phyloP scores from a whole-genome alignment of 2,888 invertebrate genomes.

The Acleris cristana region DNA sequence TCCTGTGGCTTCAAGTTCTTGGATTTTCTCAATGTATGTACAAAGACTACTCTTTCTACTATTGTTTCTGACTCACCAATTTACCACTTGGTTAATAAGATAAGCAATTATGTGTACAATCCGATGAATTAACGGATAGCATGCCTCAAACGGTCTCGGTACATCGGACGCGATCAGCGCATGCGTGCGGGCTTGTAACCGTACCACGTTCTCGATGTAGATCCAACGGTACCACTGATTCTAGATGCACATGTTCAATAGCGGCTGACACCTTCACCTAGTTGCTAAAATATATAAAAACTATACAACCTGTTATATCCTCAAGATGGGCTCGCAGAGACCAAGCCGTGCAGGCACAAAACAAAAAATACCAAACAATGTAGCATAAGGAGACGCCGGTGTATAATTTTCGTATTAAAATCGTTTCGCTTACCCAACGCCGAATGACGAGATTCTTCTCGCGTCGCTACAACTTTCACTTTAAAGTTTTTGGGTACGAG shows the following conservation, averaged over 20 bases:
- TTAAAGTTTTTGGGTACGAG: conserved; percentile 69
- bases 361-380: conserved; percentile 14
- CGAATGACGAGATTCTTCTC: conserved; percentile 72
- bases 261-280: conserved; percentile 51
- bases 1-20: too few relatives aligned
- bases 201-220: conserved; percentile 67
- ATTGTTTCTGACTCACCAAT: background rate
- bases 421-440: conserved; percentile 71
- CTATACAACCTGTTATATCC: background rate
- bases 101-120: conserved; percentile 18
- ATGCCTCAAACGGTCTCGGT: conserved; percentile 52
- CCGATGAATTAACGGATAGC: conserved; percentile 29
- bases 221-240: conserved; percentile 69
- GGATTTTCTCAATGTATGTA: too few relatives aligned
- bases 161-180: conserved; percentile 41
- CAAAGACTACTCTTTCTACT: too few relatives aligned
- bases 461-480: conserved; percentile 75
- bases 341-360: background rate
- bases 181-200: conserved; percentile 58
- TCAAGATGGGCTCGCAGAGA: conserved; percentile 1
- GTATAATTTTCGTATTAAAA: conserved; percentile 66
- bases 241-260: conserved; percentile 59
- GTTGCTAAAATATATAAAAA: conserved; percentile 34
- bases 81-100: conserved; percentile 7
- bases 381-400: conserved; percentile 43